phyloP scores from a whole-genome alignment of 1,140 invertebrate species.

The Gonioctena quinquepunctata region DNA sequence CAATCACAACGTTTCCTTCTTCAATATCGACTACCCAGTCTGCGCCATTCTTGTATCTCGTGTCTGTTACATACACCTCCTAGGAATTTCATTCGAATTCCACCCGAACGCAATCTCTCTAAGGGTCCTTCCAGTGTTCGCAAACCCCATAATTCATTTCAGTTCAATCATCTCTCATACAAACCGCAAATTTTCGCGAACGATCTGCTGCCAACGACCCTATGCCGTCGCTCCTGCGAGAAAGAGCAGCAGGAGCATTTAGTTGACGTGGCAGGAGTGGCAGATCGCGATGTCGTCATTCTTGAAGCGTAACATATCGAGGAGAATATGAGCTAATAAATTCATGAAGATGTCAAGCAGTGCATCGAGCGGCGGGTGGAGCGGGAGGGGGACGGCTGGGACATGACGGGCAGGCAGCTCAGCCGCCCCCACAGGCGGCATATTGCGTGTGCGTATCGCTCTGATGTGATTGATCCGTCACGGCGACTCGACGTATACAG shows the following conservation, averaged over 20 bases:
- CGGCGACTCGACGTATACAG: neutral
- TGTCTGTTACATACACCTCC: too few species aligned
- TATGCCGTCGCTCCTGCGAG: neutral
- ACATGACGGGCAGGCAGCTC: neutral
- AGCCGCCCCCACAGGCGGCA: neutral
- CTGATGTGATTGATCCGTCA: slow-evolving; percentile 5
- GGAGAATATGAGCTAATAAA: neutral
- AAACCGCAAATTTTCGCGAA: neutral
- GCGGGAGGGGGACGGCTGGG: neutral
- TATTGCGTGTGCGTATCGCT: slow-evolving; percentile 8
- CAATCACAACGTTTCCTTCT: too few species aligned
- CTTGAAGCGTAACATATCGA: neutral
- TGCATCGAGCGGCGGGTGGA: neutral
- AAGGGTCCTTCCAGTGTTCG: too few species aligned
- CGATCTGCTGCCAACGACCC: neutral
- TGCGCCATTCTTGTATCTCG: too few species aligned
- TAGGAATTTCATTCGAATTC: too few species aligned
- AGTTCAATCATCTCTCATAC: too few species aligned
- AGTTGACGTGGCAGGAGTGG: neutral
- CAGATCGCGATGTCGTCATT: neutral
- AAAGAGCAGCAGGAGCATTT: neutral
- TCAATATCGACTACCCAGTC: too few species aligned
- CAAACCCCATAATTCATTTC: too few species aligned
- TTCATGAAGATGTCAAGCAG: neutral
- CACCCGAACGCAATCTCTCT: too few species aligned